Evolutionary conservation across 2,797 vertebrate species (phyloP).

Genomic region (Streptopelia turtur): DNA sequence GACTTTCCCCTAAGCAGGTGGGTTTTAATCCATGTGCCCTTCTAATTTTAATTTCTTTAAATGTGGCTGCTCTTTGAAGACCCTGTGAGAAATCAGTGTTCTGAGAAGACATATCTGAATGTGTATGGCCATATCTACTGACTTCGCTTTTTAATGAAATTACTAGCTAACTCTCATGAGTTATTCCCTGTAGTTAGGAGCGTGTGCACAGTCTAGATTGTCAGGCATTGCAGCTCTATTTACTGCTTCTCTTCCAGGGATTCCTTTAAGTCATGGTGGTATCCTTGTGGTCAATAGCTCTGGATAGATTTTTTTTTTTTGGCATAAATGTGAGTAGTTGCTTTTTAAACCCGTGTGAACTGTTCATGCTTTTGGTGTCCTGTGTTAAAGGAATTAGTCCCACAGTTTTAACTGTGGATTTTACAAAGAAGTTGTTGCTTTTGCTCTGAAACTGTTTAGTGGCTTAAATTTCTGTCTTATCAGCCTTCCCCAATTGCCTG

Average conservation of each 20-base stretch:
- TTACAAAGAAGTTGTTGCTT: not conserved
- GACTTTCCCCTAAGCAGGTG: not conserved
- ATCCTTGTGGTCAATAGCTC: not conserved
- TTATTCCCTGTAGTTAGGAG: not conserved
- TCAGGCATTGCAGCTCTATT: not conserved
- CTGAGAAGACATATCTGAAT: not conserved
- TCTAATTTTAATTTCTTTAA: not conserved
- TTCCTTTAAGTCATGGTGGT: not conserved
- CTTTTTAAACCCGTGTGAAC: not conserved
- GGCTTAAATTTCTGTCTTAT: not conserved
- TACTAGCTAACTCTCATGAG: not conserved
- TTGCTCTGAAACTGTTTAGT: not conserved
- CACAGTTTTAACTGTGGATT: not conserved
- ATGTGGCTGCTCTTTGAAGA: not conserved
- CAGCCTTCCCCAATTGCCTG: not conserved
- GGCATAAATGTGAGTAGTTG: not conserved
- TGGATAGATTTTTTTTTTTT: not conserved
- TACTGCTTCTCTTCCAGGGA: not conserved
- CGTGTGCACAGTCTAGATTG: not conserved
- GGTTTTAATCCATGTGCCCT: not conserved
- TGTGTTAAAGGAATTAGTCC: not conserved
- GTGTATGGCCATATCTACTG: fast-evolving
- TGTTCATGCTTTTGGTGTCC: not conserved
- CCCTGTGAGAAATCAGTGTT: not conserved
- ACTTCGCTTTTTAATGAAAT: not conserved